Evolutionary conservation across 2,113 vertebrate genomes (phyloP).

Genomic region (Cryptotis parvus): DNA sequence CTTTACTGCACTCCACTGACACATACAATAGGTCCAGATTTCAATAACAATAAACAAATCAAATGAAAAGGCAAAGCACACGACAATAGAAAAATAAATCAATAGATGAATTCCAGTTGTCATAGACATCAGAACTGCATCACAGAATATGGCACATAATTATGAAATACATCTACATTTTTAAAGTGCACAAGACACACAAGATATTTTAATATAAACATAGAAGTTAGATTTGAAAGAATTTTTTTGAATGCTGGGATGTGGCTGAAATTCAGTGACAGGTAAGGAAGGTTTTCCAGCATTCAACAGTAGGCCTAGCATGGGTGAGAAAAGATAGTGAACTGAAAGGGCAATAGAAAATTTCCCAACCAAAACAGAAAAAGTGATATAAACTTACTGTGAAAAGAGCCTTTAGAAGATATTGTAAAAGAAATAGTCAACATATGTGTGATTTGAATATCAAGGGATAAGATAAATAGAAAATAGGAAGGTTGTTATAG

Average conservation of each 20-base stretch:
- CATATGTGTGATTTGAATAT: not conserved
- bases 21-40: not conserved
- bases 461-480: not conserved
- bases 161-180: not conserved
- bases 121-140: not conserved
- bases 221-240: not conserved
- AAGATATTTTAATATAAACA: not conserved
- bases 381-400: too few relatives aligned
- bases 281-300: not conserved
- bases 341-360: not conserved
- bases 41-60: not conserved
- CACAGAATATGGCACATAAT: not conserved
- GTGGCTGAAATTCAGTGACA: not conserved
- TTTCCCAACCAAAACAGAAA: constrained; percentile 8
- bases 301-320: not conserved
- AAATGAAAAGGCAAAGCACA: not conserved
- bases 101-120: not conserved
- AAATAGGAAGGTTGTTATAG: not conserved
- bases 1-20: not conserved
- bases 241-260: not conserved
- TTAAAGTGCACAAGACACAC: not conserved
- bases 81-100: not conserved
- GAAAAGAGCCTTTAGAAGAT: not conserved
- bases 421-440: not conserved
- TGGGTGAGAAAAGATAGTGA: not conserved